Evolutionary conservation across 2,113 vertebrate genomes (phyloP).

Genomic region (Orthonyx spaldingii): DNA sequence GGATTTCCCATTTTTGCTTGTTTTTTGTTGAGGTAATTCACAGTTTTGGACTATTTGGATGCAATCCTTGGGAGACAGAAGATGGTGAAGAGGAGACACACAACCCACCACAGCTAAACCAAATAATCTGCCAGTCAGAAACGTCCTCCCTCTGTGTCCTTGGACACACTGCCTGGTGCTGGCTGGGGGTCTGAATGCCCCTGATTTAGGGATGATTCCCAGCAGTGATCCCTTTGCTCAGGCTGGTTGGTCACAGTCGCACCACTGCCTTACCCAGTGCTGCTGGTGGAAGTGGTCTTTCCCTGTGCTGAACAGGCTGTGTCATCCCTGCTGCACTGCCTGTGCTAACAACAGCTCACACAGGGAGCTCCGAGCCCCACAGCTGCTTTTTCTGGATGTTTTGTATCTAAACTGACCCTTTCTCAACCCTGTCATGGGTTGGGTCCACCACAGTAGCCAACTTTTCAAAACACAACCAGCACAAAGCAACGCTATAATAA

Average conservation of each 20-base stretch:
- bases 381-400: background rate
- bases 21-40: background rate
- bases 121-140: background rate
- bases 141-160: background rate
- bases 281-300: background rate
- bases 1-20: background rate
- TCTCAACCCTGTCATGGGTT: background rate
- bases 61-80: background rate
- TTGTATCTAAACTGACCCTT: background rate
- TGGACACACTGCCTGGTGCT: background rate
- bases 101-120: background rate
- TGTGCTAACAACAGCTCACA: background rate
- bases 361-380: background rate
- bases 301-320: background rate
- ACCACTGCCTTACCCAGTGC: background rate
- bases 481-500: background rate
- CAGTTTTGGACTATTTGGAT: background rate
- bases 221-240: background rate
- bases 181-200: background rate
- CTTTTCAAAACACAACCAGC: background rate
- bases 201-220: background rate
- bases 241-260: background rate
- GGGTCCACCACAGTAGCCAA: background rate
- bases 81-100: background rate
- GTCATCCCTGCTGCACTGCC: background rate